Conservation (phyloP, 2,888 invertebrate genomes). For the Drosophila conformis region DNA sequence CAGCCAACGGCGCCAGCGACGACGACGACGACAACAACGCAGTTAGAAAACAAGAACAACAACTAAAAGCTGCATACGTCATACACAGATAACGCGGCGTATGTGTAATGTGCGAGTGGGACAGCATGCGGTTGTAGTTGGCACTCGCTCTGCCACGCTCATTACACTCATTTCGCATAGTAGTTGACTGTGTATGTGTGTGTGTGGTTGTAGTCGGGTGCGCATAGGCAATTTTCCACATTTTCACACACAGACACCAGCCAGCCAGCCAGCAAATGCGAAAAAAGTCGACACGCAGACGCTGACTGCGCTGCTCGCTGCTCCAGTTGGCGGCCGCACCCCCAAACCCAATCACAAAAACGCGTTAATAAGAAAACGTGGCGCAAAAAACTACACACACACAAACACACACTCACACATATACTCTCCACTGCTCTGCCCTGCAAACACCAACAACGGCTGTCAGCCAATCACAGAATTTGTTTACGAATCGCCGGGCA, state of each 20-base stretch:
- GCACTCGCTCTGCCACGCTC: constrained; percentile 73
- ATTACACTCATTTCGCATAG: constrained; percentile 79
- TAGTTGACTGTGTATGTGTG: constrained; percentile 35
- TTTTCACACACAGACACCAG: constrained; percentile 63
- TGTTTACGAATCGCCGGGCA: constrained; percentile 82
- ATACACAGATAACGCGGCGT: constrained; percentile 81
- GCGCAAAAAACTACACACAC: constrained; percentile 75
- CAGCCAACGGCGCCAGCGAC: constrained; percentile 64
- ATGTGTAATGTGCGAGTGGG: constrained; percentile 74
- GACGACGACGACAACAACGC: constrained; percentile 68
- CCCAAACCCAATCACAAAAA: constrained; percentile 82
- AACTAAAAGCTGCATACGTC: constrained; percentile 30
- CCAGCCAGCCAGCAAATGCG: constrained; percentile 49
- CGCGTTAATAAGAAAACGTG: constrained; percentile 82
- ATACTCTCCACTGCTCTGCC: constrained; percentile 21
- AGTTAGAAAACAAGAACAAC: constrained; percentile 78
- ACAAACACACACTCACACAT: constrained; percentile 21
- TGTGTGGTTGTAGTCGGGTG: constrained; percentile 63
- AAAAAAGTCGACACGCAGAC: constrained; percentile 71
- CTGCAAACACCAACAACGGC: constrained; percentile 27
- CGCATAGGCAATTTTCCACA: constrained; percentile 82
- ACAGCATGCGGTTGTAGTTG: constrained; percentile 41
- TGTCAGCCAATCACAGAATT: constrained; percentile 83
- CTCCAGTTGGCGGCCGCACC: constrained; percentile 60
- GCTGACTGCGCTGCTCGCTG: constrained; percentile 59